A percentile compares a stretch with the other conserved stretches of the same genome.
phyloP scores from a whole-genome alignment of 2,113 vertebrate species.

The Syrmaticus mikado region DNA sequence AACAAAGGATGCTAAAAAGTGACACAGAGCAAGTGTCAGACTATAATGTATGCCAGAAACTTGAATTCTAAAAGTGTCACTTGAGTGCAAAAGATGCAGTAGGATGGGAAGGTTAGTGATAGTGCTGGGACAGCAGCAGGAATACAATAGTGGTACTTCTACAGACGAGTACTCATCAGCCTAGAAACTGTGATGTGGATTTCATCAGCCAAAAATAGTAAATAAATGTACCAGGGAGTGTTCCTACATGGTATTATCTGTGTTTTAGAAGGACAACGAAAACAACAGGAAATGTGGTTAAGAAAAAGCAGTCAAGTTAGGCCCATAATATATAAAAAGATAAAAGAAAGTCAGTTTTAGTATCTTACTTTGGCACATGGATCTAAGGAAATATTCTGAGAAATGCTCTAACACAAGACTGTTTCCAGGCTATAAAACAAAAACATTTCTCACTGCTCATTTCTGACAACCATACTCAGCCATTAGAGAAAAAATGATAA shows the following conservation, averaged over 20 bases:
- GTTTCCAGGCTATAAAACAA: not conserved
- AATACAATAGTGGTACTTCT: not conserved
- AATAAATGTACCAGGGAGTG: not conserved
- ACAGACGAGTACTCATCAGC: not conserved
- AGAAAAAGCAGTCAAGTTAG: not conserved
- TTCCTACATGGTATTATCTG: not conserved
- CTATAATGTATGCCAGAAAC: not conserved
- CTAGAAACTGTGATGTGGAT: not conserved
- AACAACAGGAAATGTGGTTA: not conserved
- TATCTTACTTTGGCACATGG: not conserved
- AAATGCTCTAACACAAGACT: not conserved
- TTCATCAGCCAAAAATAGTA: not conserved
- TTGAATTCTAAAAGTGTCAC: not conserved
- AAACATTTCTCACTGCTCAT: not conserved
- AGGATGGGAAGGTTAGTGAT: not conserved
- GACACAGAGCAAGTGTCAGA: not conserved
- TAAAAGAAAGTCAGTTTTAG: not conserved
- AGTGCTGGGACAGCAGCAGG: not conserved
- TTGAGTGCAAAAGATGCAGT: not conserved
- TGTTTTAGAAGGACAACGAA: not conserved
- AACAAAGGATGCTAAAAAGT: not conserved
- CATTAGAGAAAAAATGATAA: not conserved
- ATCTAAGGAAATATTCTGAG: conserved; percentile 5
- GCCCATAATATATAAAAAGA: not conserved
- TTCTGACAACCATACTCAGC: not conserved